These are phyloP conservation scores for Coptotermes formosanus DNA, from an alignment of 1,140 invertebrate species.

Conservation along the genomic window DNA sequence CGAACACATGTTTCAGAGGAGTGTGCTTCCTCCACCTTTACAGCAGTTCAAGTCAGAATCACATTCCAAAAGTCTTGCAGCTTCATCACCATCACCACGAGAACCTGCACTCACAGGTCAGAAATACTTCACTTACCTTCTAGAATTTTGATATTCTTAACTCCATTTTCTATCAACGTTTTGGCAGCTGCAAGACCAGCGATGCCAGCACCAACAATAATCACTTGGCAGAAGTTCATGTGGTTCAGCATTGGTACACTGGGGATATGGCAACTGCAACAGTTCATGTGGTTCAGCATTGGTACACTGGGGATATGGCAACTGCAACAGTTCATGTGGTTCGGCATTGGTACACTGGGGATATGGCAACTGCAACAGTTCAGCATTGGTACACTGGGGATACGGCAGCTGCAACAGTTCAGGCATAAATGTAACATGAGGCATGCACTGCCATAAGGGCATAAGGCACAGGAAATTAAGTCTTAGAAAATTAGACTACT, in stretches of 20 bases:
- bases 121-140: conserved; percentile 50
- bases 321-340: background rate
- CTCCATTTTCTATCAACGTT: conserved; percentile 50
- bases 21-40: no score
- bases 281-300: background rate
- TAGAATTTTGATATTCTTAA: conserved; percentile 56
- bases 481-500: no score
- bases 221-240: conserved; percentile 39
- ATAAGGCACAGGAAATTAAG: no score
- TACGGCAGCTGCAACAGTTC: background rate
- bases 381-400: no score
- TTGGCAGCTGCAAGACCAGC: conserved; percentile 58
- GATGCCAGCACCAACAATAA: conserved; percentile 63
- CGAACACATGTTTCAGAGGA: no score
- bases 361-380: background rate
- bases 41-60: no score
- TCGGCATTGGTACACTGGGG: background rate
- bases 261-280: background rate
- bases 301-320: background rate
- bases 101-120: no score
- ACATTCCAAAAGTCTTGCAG: no score
- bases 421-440: no score
- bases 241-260: background rate
- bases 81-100: no score
- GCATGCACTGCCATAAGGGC: no score